Evolutionary conservation across 2,113 vertebrate species (phyloP).

Genomic region (Strigops habroptila): DNA sequence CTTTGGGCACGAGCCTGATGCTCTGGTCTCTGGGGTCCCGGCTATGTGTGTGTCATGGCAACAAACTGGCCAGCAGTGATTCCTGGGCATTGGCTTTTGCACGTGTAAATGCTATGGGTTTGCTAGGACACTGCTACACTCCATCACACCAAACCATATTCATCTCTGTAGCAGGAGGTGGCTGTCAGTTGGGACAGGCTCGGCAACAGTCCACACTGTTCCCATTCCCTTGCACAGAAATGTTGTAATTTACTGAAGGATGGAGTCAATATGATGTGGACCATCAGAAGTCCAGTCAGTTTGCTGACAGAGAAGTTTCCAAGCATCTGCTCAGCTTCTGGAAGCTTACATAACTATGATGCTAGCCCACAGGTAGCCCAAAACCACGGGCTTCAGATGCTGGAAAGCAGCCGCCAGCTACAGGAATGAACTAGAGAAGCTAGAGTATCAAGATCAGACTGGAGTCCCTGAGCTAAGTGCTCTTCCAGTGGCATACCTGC

Average conservation of each 20-base stretch:
- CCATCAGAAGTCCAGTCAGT: not conserved
- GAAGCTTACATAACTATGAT: not conserved
- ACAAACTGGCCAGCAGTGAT: not conserved
- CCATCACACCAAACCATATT: fast-evolving
- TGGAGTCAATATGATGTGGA: not conserved
- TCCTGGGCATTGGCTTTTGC: not conserved
- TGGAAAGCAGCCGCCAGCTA: not conserved
- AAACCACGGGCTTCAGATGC: not conserved
- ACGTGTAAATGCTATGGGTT: not conserved
- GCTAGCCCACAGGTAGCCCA: not conserved
- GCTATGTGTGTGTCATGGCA: fast-evolving
- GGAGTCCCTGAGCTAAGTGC: not conserved
- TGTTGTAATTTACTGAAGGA: not conserved
- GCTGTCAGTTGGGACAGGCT: not conserved
- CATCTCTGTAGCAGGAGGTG: not conserved
- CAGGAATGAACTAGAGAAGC: not conserved
- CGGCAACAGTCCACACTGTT: fast-evolving
- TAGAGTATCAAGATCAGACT: not conserved
- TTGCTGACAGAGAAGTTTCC: not conserved
- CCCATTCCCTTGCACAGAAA: not conserved
- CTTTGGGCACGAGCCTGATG: not conserved
- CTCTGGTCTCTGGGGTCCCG: not conserved
- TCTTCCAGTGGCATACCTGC: not conserved
- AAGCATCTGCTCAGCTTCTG: not conserved
- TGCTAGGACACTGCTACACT: not conserved